These are phyloP conservation scores for Macrochelys suwanniensis DNA, from an alignment of 2,797 vertebrate genomes.

Conservation along the genomic window DNA sequence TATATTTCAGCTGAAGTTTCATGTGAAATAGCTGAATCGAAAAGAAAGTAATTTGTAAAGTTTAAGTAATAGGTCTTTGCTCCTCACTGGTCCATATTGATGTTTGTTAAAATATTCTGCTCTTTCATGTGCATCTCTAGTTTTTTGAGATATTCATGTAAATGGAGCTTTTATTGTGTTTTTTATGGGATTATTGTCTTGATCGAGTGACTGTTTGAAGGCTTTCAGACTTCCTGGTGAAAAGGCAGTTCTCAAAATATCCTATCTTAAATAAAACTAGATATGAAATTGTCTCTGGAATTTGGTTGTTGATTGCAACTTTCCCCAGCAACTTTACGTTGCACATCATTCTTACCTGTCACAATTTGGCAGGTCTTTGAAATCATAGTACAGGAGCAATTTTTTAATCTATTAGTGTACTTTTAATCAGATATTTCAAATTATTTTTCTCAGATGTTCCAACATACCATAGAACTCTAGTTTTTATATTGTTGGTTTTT, in stretches of 20 bases:
- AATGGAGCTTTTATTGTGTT: constrained; percentile 71
- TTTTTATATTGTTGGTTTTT: constrained; percentile 52
- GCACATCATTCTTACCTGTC: constrained; percentile 61
- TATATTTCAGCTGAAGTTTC: constrained; percentile 16
- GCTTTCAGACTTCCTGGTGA: constrained; percentile 66
- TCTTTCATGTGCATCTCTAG: constrained; percentile 61
- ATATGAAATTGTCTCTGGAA: constrained; percentile 59
- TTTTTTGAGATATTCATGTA: constrained; percentile 69
- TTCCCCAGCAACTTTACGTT: constrained; percentile 46
- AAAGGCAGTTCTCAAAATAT: constrained; percentile 57
- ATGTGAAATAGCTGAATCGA: constrained; percentile 48
- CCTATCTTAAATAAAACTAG: constrained; percentile 67
- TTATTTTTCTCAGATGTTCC: constrained; percentile 36
- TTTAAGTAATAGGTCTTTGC: constrained; percentile 42
- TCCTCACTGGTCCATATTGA: constrained; percentile 62
- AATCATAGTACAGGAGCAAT: not conserved
- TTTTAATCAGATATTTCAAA: constrained; percentile 60
- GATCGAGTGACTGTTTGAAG: constrained; percentile 59
- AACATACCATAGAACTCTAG: constrained; percentile 11
- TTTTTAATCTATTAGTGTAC: constrained; percentile 9
- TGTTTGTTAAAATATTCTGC: constrained; percentile 58
- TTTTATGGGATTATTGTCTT: constrained; percentile 67
- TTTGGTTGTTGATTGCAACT: constrained; percentile 63
- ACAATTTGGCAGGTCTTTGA: constrained; percentile 42
- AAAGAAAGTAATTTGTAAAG: constrained; percentile 58